Conservation (phyloP, 2,797 vertebrate species). For the Cuniculus paca region DNA sequence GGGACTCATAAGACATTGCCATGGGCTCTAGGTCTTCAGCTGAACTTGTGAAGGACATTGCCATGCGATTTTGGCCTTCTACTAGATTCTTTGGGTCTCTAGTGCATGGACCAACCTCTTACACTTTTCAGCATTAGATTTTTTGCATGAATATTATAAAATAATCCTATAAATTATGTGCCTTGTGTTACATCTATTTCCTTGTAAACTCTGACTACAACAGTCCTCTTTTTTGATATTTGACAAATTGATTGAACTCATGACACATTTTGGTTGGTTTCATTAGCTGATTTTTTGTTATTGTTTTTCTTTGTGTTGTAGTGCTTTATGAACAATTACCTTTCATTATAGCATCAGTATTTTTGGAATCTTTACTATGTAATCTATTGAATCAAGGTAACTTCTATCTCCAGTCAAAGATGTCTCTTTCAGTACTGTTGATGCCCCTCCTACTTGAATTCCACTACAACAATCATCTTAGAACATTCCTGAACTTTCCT, state of each 20-base stretch:
- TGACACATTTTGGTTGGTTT: background rate
- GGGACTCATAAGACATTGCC: background rate
- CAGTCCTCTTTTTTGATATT: background rate
- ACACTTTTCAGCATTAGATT: background rate
- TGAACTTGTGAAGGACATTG: background rate
- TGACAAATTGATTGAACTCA: conserved; percentile 22
- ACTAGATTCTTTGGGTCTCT: background rate
- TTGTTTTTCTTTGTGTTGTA: background rate
- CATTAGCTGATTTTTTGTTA: background rate
- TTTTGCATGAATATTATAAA: background rate
- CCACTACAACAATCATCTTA: background rate
- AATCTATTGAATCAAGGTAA: background rate
- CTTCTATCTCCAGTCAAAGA: background rate
- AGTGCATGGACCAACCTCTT: background rate
- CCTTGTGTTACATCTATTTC: background rate
- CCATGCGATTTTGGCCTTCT: background rate
- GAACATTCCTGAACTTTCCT: background rate
- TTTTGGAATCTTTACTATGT: background rate
- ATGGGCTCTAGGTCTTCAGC: no score
- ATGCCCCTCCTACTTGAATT: background rate
- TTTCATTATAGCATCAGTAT: background rate
- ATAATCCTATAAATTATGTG: background rate
- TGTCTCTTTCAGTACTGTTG: background rate
- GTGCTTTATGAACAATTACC: background rate
- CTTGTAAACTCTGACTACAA: background rate